Conservation (phyloP, 2,888 invertebrate genomes). For the Bhutanitis thaidina region DNA sequence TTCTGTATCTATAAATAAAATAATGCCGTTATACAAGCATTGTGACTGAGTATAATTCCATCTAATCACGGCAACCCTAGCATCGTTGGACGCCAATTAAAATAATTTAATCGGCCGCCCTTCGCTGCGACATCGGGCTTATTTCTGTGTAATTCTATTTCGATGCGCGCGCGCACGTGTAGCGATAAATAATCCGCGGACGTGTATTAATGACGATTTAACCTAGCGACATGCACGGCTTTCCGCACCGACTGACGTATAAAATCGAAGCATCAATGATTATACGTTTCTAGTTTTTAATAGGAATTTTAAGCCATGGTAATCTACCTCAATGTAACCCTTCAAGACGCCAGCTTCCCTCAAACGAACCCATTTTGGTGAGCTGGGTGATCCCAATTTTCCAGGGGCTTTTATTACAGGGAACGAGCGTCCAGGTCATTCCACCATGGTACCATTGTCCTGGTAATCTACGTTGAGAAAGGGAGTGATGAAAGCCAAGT, state of each 20-base stretch:
- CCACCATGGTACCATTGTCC: too few relatives aligned
- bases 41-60: background rate
- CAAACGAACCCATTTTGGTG: too few relatives aligned
- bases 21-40: background rate
- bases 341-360: too few relatives aligned
- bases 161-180: slow-evolving; percentile 41
- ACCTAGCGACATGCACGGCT: slow-evolving; percentile 48
- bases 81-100: slow-evolving; percentile 26
- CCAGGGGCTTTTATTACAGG: too few relatives aligned
- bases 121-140: slow-evolving; percentile 21
- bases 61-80: slow-evolving; percentile 4
- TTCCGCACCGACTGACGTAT: slow-evolving; percentile 20
- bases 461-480: too few relatives aligned
- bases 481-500: too few relatives aligned
- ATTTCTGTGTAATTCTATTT: slow-evolving; percentile 37
- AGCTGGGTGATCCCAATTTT: too few relatives aligned
- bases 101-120: slow-evolving; percentile 25
- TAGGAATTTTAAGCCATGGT: background rate
- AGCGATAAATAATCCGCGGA: slow-evolving; percentile 59
- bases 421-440: too few relatives aligned
- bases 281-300: background rate
- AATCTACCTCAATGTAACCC: too few relatives aligned
- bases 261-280: slow-evolving; percentile 6
- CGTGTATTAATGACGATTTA: slow-evolving; percentile 67
- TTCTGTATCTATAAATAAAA: too few relatives aligned